Base-by-base conservation (phyloP, 2,888 invertebrate genomes). In the Glaucopsyche alexis region DNA sequence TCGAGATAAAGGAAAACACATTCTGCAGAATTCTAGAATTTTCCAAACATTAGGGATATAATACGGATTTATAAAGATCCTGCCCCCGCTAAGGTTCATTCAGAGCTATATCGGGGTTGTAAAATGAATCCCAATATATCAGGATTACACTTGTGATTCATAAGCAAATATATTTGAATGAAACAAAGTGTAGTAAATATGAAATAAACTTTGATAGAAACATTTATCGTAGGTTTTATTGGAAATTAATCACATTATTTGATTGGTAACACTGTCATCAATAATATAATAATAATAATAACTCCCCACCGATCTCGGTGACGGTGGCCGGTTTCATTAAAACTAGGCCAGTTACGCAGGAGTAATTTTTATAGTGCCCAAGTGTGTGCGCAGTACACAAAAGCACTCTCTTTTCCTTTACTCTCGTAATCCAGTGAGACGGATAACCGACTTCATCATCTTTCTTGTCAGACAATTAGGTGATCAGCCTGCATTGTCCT, bases 61-160 rank as follows among this genome's bases (percentile, higher is more conserved):
- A 42, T 66, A 49, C 49, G 47, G 69, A 69, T 69, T 69, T 49
- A 60, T 60, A 60, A 60, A 60, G 60, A 60, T 60, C 29, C 60
- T 29, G 60, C 60, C 60, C 29, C 60, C 60, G 19, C 55, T 55
- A 29, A 38, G 13, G 60, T 38, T 60, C 29, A 47, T 13, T 65
- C 40, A 3, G 19, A 49, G 69, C 69, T 69, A 65, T 14, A 38
- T 69, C 49, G 49, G 69, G 49, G 69, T 16, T 49, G 69, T 69
- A 69, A 49, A 69, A 69, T 16, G 69, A 69, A 49, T 49, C 13
- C 49, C 69, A 49, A 69, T 69, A 69, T 69, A 69, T 69, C 49
- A 49, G 69, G 69, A 19, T 69, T 47, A 69, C 29, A 14, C 49
- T 29, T 19, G 14, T 29, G 47, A 67, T 67, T 49, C 69, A 49